These are phyloP conservation scores for Callocephalon fimbriatum DNA, from an alignment of 2,113 vertebrate genomes.

Conservation along the genomic window DNA sequence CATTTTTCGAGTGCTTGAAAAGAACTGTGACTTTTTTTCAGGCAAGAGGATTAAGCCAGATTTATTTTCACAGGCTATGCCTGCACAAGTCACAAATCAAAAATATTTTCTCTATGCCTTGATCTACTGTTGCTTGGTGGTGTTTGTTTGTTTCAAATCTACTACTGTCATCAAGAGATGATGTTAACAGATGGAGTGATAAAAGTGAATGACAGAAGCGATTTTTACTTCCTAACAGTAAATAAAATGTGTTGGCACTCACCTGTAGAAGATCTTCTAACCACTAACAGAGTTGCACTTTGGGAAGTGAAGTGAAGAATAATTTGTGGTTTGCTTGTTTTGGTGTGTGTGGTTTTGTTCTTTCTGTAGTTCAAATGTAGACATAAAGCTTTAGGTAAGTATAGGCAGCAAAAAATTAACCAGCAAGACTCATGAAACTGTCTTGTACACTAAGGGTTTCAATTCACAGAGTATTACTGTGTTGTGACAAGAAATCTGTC, in stretches of 20 bases:
- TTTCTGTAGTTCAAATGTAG: neutral
- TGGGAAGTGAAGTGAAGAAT: neutral
- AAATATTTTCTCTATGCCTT: neutral
- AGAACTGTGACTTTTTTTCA: neutral
- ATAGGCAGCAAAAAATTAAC: neutral
- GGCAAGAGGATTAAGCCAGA: constrained; percentile 20
- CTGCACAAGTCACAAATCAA: neutral
- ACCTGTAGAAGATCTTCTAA: neutral
- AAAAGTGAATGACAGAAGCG: neutral
- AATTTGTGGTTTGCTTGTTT: neutral
- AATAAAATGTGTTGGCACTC: neutral
- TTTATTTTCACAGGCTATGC: neutral
- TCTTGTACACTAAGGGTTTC: neutral
- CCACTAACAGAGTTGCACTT: neutral
- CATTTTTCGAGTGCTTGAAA: constrained; percentile 34
- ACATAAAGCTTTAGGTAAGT: neutral
- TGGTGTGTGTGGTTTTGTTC: neutral
- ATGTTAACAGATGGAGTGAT: neutral
- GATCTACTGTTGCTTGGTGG: neutral
- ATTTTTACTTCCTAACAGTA: neutral
- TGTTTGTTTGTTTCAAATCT: neutral
- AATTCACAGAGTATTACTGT: neutral
- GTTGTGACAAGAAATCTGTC: neutral
- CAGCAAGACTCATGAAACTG: neutral
- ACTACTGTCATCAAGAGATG: neutral